Conservation (phyloP, 1,140 invertebrate species). For the Nephila pilipes region DNA sequence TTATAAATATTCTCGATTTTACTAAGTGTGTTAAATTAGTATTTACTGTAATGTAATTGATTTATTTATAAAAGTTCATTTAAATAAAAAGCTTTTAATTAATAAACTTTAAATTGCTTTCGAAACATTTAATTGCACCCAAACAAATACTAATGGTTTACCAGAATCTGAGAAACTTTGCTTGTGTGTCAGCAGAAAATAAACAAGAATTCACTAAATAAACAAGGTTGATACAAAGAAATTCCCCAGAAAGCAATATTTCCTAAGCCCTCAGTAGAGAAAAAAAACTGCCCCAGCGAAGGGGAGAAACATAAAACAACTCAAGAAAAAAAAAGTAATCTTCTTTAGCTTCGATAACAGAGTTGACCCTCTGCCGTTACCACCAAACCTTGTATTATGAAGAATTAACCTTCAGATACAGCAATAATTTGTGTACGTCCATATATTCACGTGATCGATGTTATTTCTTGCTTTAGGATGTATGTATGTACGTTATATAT, state of each 20-base stretch:
- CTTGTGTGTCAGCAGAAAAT: slow-evolving; percentile 4
- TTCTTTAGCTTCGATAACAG: slow-evolving; percentile 44
- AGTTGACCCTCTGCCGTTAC: slow-evolving; percentile 2
- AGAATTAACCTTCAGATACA: slow-evolving; percentile 4
- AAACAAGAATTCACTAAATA: slow-evolving; percentile 8
- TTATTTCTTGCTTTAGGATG: background rate
- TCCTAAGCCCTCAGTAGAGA: slow-evolving; percentile 20
- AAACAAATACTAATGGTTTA: background rate
- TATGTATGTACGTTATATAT: background rate
- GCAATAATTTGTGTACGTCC: background rate
- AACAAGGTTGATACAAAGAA: slow-evolving; percentile 42
- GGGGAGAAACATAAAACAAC: background rate
- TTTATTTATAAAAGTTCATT: too few relatives aligned
- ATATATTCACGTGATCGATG: background rate
- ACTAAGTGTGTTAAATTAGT: too few relatives aligned
- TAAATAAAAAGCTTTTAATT: too few relatives aligned
- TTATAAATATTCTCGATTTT: too few relatives aligned
- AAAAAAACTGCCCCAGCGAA: background rate
- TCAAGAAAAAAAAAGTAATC: slow-evolving; percentile 23
- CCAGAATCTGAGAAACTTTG: background rate
- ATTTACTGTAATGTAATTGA: too few relatives aligned
- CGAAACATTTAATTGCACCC: too few relatives aligned
- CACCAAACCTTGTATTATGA: slow-evolving; percentile 14
- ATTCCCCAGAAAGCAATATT: slow-evolving; percentile 56
- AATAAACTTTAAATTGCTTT: too few relatives aligned